These are phyloP conservation scores for Cyclura pinguis DNA, from an alignment of 2,797 vertebrate species.

Conservation along the genomic window DNA sequence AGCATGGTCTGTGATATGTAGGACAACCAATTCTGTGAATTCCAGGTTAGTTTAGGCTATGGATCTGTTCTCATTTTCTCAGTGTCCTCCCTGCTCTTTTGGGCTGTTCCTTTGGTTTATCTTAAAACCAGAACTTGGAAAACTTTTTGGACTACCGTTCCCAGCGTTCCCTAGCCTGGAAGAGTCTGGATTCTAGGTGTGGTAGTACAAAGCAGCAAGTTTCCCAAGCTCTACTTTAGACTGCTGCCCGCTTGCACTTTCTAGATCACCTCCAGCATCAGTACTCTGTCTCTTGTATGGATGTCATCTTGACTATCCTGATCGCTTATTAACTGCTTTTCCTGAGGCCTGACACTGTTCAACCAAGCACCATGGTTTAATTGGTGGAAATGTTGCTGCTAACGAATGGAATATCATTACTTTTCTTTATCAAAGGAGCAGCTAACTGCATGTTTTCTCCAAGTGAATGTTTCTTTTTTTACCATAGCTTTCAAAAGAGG, in stretches of 20 bases:
- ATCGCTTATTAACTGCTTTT: not conserved
- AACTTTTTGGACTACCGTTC: too few relatives aligned
- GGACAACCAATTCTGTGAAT: not conserved
- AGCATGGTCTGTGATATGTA: not conserved
- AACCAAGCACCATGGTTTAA: not conserved
- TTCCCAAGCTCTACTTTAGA: not conserved
- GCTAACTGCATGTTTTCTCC: not conserved
- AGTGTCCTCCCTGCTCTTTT: not conserved
- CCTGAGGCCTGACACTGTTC: not conserved
- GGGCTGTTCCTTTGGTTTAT: too few relatives aligned
- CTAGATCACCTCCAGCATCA: not conserved
- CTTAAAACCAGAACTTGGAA: too few relatives aligned
- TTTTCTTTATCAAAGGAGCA: not conserved
- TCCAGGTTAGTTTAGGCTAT: too few relatives aligned
- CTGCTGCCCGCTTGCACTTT: not conserved
- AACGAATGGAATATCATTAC: not conserved
- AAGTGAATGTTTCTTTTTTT: not conserved
- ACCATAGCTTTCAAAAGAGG: not conserved
- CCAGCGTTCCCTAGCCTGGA: too few relatives aligned
- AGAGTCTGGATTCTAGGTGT: too few relatives aligned
- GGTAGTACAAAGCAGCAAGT: too few relatives aligned
- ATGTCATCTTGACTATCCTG: not conserved
- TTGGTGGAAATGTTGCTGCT: not conserved
- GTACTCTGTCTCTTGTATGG: not conserved
- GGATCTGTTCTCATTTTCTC: not conserved